Evolutionary conservation across 2,113 vertebrate genomes (phyloP).

Genomic region (Myrmecobius fasciatus): DNA sequence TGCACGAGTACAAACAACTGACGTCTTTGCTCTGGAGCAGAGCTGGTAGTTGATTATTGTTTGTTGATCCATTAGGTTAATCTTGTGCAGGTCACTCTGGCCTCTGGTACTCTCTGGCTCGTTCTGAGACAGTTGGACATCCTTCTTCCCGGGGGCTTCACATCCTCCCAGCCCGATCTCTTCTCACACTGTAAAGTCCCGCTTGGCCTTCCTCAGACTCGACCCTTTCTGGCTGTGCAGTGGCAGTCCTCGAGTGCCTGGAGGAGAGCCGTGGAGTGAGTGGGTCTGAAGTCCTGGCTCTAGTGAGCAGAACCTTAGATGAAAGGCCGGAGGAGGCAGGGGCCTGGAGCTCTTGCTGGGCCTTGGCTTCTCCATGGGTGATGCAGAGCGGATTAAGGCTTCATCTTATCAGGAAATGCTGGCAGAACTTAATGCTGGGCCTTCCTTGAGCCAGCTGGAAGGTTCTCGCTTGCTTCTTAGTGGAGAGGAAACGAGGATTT

Average conservation of each 20-base stretch:
- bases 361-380: slow-evolving; percentile 45
- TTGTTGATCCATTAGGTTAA: background rate
- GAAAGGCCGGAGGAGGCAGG: slow-evolving; percentile 5
- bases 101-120: background rate
- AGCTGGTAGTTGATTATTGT: background rate
- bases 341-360: slow-evolving; percentile 23
- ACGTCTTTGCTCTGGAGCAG: background rate
- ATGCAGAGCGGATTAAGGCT: slow-evolving; percentile 52
- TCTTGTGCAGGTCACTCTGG: background rate
- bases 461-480: slow-evolving; percentile 48
- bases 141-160: background rate
- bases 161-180: background rate
- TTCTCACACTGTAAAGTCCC: background rate
- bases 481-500: slow-evolving; percentile 62
- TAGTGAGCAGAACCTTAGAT: slow-evolving; percentile 8
- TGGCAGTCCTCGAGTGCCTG: background rate
- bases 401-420: slow-evolving; percentile 59
- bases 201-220: background rate
- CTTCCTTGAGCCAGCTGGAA: slow-evolving; percentile 66
- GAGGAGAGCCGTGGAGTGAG: slow-evolving; percentile 33
- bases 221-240: too few relatives aligned
- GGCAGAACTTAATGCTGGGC: slow-evolving; percentile 57
- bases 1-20: background rate
- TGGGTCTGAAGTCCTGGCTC: slow-evolving; percentile 9
- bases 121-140: background rate